Conservation (phyloP, 2,888 invertebrate genomes). For the Brenthis ino region DNA sequence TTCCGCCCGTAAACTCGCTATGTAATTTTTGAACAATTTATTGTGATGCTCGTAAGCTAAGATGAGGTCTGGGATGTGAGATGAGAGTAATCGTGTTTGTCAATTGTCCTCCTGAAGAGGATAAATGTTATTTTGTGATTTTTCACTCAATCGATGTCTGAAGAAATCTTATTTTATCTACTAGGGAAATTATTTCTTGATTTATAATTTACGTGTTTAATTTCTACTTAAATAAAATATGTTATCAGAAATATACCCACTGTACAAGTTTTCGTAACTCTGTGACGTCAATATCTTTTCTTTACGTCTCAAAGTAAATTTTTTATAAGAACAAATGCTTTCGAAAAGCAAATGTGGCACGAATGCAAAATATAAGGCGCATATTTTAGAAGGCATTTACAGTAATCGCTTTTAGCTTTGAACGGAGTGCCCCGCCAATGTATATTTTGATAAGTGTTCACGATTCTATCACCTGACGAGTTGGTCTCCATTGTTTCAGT, state of each 20-base stretch:
- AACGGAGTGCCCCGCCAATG: constrained; percentile 41
- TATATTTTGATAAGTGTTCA: constrained; percentile 45
- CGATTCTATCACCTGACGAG: constrained; percentile 42
- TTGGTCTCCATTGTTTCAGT: constrained; percentile 31
- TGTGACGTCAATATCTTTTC: background rate
- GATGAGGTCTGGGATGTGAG: constrained; percentile 32
- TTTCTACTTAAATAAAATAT: no score
- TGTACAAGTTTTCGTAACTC: no score
- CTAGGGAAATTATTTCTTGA: background rate
- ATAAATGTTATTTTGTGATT: background rate
- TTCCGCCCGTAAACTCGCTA: constrained; percentile 43
- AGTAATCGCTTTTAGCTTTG: constrained; percentile 41
- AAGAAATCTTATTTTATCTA: background rate
- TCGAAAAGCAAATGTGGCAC: constrained; percentile 10
- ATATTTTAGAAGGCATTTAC: constrained; percentile 38
- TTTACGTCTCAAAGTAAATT: constrained; percentile 18
- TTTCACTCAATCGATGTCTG: background rate
- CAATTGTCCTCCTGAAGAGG: constrained; percentile 24
- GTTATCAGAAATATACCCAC: no score
- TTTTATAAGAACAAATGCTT: constrained; percentile 11
- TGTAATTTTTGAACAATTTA: constrained; percentile 48
- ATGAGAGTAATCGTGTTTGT: constrained; percentile 29
- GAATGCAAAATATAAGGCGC: constrained; percentile 16
- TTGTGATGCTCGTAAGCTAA: constrained; percentile 37
- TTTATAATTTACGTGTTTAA: background rate